Evolutionary conservation across 1,140 invertebrate species (phyloP), one percentile per base, ranked within the genome.

Genomic region (Diorhabda elongata): DNA sequence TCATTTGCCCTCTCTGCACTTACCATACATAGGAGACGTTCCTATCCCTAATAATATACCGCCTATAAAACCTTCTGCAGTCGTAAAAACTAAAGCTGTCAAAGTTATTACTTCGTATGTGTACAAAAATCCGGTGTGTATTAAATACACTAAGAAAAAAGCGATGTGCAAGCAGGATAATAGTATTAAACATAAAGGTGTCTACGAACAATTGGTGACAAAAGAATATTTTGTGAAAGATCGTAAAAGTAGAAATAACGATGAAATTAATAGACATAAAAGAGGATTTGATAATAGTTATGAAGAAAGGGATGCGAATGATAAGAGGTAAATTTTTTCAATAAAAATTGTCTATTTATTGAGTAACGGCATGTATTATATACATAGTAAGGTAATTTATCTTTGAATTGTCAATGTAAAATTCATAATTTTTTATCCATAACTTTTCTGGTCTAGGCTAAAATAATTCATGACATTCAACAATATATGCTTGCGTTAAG

Each of bases 51-150:
- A 57, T 8, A 71, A 64, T 66, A 41, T 70, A 6, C 64, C 68
- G 5, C 70, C 62, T 41, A 73, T 79, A 56, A 71, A 72, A 45
- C 77, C 77, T 42, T 68, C 77, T 42, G 73, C 72, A 59, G 75
- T 75, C 44, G 26, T 71, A 2, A 76, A 74, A 42, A 79, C 76
- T 3, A 78, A 77, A 70, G 75, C 79, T 61, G 69, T 78, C 4
- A 77, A 69, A 58, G 68, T 78, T 3, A 71, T 76, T 41, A 80
- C 76, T 4, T 76, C 76, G 68, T 80, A 78, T 61, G 72, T 80
- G 1, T 73, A 75, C 57, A 75, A 73, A 57, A 80, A 74, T 56
- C 79, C 79, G 2, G 72, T 79, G 56, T 80, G 79, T 65, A 73
- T 80, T n/a, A 79, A 78, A 68, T 69, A 71, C 43, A 73, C 58